Base-by-base conservation (phyloP, 2,113 vertebrate species). In the Hylia prasina region DNA sequence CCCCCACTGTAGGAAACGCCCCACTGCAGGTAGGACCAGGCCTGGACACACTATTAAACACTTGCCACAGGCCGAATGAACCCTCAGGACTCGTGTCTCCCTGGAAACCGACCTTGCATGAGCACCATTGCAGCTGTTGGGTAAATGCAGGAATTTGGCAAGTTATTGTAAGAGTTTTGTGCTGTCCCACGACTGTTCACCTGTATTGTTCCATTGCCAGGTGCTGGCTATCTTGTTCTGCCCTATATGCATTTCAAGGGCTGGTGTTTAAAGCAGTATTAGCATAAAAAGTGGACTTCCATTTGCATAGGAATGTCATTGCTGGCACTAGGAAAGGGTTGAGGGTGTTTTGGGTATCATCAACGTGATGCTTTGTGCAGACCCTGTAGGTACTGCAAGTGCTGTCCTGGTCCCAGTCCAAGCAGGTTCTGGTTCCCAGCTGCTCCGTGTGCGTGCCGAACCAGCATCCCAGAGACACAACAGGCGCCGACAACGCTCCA, bases 71-170 rank as follows among this genome's bases (percentile, higher is more conserved):
- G 91, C 91, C 73, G n/a, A 82, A 64, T 61, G 82, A 97, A 93
- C 96, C 92, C 73, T 27, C 83, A n/a, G 92, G 95, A 97, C 96
- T 98, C 66, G 89, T 97, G 97, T 97, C 97, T 97, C 97, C 97
- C 75, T 97, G 95, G 96, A 97, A 97, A 91, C 14, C 78, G 92
- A 94, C 96, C 87, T 98, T 97, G 87, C 98, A 98, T 72, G 82
- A 97, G 98, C 94, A 79, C 54, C 87, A 77, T 69, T 96, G 95
- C 92, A 94, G 93, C 97, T 97, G 90, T 97, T 90, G 82, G 98
- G 98, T 98, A 98, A 98, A 98, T 98, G 98, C 96, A 96, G 97
- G 98, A 78, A 96, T 87, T 95, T 94, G 97, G 98, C 97, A 57
- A 22, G 96, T 98, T 98, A 97, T 98, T 97, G 89, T 96, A 87